phyloP scores from a whole-genome alignment of 2,113 vertebrate species.

The Hemiscyllium ocellatum region DNA sequence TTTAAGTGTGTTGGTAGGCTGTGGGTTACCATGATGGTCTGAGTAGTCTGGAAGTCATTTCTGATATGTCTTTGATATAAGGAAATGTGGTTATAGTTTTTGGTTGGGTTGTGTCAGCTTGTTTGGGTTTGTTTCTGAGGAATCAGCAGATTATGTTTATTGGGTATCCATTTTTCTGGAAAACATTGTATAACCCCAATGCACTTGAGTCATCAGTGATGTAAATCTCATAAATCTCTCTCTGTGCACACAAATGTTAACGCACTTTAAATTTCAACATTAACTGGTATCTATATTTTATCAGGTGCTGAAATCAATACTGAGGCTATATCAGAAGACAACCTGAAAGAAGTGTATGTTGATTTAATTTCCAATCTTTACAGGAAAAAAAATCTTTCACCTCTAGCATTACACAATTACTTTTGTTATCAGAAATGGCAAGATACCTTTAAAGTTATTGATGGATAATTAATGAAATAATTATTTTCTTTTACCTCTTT shows the following conservation, averaged over 20 bases:
- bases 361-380: not conserved
- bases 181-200: too few relatives aligned
- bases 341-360: slow-evolving; percentile 32
- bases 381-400: not conserved
- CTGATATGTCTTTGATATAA: too few relatives aligned
- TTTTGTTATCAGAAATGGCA: not conserved
- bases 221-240: not conserved
- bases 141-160: too few relatives aligned
- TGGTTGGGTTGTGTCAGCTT: too few relatives aligned
- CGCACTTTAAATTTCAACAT: not conserved
- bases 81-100: too few relatives aligned
- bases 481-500: not conserved
- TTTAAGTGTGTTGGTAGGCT: too few relatives aligned
- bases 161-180: too few relatives aligned
- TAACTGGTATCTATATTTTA: not conserved
- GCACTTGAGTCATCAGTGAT: not conserved
- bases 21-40: too few relatives aligned
- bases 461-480: not conserved
- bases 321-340: slow-evolving; percentile 14
- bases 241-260: not conserved
- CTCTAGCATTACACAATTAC: not conserved
- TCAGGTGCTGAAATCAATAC: slow-evolving; percentile 23
- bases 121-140: too few relatives aligned
- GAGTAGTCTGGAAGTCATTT: too few relatives aligned
- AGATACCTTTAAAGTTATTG: not conserved